These are phyloP conservation scores for Hirudo medicinalis DNA, from an alignment of 1,140 invertebrate genomes.

Conservation along the genomic window DNA sequence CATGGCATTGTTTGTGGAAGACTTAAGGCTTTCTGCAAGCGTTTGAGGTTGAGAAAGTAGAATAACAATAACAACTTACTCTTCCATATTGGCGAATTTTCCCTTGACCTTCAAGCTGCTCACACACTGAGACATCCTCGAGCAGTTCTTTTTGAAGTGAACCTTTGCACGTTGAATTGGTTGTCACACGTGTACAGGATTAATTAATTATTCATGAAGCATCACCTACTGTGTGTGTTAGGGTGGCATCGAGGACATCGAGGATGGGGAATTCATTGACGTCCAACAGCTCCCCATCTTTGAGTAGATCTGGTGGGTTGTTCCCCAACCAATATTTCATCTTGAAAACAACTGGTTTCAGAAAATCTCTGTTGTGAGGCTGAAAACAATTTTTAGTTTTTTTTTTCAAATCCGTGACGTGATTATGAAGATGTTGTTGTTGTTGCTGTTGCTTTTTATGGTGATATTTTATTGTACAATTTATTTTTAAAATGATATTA, in stretches of 20 bases:
- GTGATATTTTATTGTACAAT: too few relatives aligned
- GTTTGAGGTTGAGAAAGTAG: too few relatives aligned
- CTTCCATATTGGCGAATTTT: neutral
- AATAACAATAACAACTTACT: neutral
- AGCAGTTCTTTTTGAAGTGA: conserved; percentile 83
- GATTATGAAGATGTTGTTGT: too few relatives aligned
- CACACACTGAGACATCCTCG: conserved; percentile 71
- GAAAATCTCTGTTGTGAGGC: conserved; percentile 35
- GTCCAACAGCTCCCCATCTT: neutral
- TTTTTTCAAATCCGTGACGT: too few relatives aligned
- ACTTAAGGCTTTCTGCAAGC: too few relatives aligned
- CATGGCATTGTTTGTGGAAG: too few relatives aligned
- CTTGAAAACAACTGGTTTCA: conserved; percentile 50
- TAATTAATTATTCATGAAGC: too few relatives aligned
- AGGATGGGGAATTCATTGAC: neutral
- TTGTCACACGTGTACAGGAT: too few relatives aligned
- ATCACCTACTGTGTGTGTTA: too few relatives aligned
- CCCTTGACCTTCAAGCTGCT: conserved; percentile 59
- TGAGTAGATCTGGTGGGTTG: neutral
- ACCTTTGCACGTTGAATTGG: conserved; percentile 40
- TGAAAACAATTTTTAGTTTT: conserved; percentile 23
- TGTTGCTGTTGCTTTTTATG: too few relatives aligned
- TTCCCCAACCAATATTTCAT: conserved; percentile 52
- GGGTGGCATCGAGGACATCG: neutral
- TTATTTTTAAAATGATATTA: too few relatives aligned